Conservation (phyloP, 2,797 vertebrate species). For the Masticophis lateralis region DNA sequence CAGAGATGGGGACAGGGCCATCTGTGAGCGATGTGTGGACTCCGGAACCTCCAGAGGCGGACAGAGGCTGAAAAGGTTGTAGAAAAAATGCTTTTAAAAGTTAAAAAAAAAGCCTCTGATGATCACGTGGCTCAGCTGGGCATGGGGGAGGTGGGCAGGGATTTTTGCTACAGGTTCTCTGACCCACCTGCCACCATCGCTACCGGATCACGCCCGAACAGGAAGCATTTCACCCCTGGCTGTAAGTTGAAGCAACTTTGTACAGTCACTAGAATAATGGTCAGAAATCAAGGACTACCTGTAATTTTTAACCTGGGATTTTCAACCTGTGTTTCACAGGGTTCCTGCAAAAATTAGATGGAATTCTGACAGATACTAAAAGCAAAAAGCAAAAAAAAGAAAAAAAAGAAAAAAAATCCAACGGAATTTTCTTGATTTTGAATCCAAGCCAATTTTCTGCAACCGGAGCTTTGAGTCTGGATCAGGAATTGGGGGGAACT, state of each 20-base stretch:
- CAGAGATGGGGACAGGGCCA: too few relatives aligned
- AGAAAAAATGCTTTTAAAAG: too few relatives aligned
- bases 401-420: background rate
- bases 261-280: background rate
- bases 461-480: background rate
- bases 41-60: too few relatives aligned
- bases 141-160: too few relatives aligned
- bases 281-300: background rate
- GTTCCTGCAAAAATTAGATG: background rate
- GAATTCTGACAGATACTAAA: background rate
- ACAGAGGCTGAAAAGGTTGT: too few relatives aligned
- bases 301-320: background rate
- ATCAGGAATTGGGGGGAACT: background rate
- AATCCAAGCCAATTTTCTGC: background rate
- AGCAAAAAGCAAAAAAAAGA: background rate
- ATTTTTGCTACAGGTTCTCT: too few relatives aligned
- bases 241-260: background rate
- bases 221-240: too few relatives aligned
- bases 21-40: too few relatives aligned
- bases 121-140: too few relatives aligned
- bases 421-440: background rate
- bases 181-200: too few relatives aligned
- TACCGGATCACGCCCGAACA: too few relatives aligned
- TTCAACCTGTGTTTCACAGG: background rate
- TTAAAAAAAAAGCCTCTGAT: too few relatives aligned